Evolutionary conservation across 2,113 vertebrate species (phyloP).

Genomic region (Anguilla japonica): DNA sequence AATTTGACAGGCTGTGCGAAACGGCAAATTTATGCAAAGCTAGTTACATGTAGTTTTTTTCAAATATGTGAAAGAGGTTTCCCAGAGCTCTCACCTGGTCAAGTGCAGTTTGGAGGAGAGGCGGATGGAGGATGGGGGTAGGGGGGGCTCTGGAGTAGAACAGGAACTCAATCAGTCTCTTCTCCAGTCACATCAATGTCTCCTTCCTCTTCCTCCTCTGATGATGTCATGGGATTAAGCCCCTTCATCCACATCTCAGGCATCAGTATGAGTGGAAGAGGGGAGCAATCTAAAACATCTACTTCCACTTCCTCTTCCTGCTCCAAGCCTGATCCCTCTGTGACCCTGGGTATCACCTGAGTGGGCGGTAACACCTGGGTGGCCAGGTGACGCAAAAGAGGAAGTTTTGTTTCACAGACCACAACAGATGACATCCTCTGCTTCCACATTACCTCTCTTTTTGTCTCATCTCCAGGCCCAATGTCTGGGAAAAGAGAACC

Average conservation of each 20-base stretch:
- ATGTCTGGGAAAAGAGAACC: background rate
- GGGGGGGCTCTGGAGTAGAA: background rate
- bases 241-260: conserved; percentile 38
- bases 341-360: background rate
- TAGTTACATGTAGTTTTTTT: no score
- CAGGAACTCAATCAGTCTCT: conserved; percentile 11
- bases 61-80: background rate
- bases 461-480: background rate
- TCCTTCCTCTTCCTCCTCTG: conserved; percentile 35
- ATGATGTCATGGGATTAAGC: conserved; percentile 33
- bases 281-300: conserved; percentile 52
- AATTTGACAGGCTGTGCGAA: no score
- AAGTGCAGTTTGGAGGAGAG: conserved; percentile 11
- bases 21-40: no score
- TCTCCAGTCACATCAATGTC: conserved; percentile 52
- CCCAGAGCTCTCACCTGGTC: conserved; percentile 19
- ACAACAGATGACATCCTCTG: background rate
- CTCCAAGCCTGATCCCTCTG: conserved; percentile 19
- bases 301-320: conserved; percentile 46
- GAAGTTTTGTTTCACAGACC: background rate
- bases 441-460: background rate
- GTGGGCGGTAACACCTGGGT: no score
- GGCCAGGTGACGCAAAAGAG: background rate
- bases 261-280: conserved; percentile 18
- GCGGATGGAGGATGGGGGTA: background rate